phyloP scores from a whole-genome alignment of 2,113 vertebrate genomes.

The Empidonax traillii region DNA sequence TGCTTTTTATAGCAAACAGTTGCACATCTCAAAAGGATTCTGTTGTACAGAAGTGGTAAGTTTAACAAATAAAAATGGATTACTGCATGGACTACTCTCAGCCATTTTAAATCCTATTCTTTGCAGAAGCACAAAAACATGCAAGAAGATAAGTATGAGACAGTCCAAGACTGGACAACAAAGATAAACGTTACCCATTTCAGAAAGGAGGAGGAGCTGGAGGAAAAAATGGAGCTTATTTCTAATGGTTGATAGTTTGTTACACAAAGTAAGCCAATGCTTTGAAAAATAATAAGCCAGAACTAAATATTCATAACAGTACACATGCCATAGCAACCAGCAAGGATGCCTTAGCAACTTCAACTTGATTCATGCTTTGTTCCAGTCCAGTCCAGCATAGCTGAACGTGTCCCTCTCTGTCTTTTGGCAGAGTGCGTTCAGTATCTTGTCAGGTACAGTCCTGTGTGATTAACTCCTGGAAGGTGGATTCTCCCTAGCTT shows the following conservation, averaged over 20 bases:
- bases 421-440: neutral
- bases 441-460: neutral
- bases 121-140: neutral
- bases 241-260: neutral
- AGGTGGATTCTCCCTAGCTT: neutral
- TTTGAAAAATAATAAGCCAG: conserved; percentile 19
- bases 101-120: neutral
- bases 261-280: neutral
- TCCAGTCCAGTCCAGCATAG: neutral
- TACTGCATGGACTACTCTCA: neutral
- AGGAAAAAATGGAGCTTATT: neutral
- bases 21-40: neutral
- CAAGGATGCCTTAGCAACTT: neutral
- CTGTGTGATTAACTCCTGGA: neutral
- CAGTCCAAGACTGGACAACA: neutral
- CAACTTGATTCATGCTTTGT: neutral
- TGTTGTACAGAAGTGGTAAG: neutral
- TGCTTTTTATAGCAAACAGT: conserved; percentile 8
- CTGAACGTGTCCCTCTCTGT: neutral
- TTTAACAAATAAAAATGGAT: neutral
- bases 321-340: conserved; percentile 27
- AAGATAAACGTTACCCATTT: neutral
- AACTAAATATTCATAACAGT: neutral
- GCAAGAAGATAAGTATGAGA: neutral
- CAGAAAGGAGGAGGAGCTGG: neutral